Base-by-base conservation (phyloP, 2,888 invertebrate species). In the Hemicrepidius hirtus region DNA sequence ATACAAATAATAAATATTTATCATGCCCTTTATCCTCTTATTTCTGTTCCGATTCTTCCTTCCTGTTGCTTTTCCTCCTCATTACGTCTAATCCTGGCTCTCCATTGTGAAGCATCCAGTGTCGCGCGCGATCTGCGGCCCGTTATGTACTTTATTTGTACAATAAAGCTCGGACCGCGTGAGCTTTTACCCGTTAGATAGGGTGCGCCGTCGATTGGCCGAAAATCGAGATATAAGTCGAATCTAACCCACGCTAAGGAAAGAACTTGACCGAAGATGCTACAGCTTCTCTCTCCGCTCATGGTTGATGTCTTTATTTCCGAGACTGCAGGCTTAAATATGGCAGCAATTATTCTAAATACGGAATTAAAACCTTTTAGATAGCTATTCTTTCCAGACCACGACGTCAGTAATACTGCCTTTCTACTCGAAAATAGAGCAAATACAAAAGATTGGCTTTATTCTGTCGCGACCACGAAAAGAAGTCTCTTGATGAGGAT, bases 291-390 rank as follows among this genome's bases (percentile, higher is more conserved):
- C 53, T 41, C 68, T 63, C 66, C 74, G 74, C 71, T 74, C 65
- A 65, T 76, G 82, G 79, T 67, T 55, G 75, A 72, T 76, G 81
- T 81, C 82, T 83, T 84, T 82, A 83, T 84, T 83, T 75, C 79
- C 80, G 80, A 84, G 82, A 83, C 82, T 79, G 80, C 80, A 81
- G 79, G 83, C 85, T 86, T 86, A 85, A 86, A 85, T 86, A 85
- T 86, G 84, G 85, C 82, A 84, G 86, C 86, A 87, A 87, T 87
- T 87, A 87, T 87, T 86, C 86, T 86, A 86, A 86, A 86, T 86
- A 85, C 84, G 82, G 85, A 82, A 85, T 86, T 85, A 85, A 85
- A 85, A 85, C 86, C 85, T 85, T 86, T 85, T 84, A 86, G 86
- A 86, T 85, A 83, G 85, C 85, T 84, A 86, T 86, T 86, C 86